Evolutionary conservation across 2,888 invertebrate genomes (phyloP).

Genomic region (Agrochola lota): DNA sequence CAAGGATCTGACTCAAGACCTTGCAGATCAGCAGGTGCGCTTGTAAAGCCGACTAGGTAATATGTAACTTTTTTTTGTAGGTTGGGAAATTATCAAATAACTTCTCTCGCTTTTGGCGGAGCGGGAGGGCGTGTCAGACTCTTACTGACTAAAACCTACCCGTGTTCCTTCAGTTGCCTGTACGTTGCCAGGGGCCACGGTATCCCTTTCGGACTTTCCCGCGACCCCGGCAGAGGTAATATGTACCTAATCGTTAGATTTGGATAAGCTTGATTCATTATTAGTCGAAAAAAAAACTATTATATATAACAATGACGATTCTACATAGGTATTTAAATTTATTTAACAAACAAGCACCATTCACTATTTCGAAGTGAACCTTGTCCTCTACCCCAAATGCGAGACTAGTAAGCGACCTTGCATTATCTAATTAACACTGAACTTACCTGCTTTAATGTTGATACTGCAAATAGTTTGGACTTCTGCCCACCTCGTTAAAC

Average conservation of each 20-base stretch:
- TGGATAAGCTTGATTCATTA: neutral
- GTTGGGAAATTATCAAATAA: too few species aligned
- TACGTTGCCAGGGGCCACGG: too few species aligned
- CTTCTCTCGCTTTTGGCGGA: too few species aligned
- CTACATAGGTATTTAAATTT: neutral
- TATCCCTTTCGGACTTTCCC: too few species aligned
- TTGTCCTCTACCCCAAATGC: constrained; percentile 11
- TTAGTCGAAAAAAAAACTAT: neutral
- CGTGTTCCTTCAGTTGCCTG: too few species aligned
- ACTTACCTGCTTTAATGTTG: constrained; percentile 15
- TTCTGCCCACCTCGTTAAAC: constrained; percentile 34
- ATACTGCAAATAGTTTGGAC: constrained; percentile 29
- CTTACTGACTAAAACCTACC: too few species aligned
- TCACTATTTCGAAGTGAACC: constrained; percentile 10
- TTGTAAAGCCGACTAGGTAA: neutral
- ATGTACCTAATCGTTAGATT: too few species aligned
- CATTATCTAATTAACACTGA: constrained; percentile 25
- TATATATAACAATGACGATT: neutral
- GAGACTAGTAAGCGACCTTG: constrained; percentile 25
- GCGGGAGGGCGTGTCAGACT: too few species aligned
- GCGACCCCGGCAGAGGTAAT: too few species aligned
- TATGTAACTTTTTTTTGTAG: too few species aligned
- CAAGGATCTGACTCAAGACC: neutral
- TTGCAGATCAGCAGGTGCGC: neutral
- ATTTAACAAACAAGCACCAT: constrained; percentile 1